A percentile compares a stretch with the other conserved stretches of the same genome.
Conservation (phyloP, 2,797 vertebrate genomes). For the Pteronotus mesoamericanus region DNA sequence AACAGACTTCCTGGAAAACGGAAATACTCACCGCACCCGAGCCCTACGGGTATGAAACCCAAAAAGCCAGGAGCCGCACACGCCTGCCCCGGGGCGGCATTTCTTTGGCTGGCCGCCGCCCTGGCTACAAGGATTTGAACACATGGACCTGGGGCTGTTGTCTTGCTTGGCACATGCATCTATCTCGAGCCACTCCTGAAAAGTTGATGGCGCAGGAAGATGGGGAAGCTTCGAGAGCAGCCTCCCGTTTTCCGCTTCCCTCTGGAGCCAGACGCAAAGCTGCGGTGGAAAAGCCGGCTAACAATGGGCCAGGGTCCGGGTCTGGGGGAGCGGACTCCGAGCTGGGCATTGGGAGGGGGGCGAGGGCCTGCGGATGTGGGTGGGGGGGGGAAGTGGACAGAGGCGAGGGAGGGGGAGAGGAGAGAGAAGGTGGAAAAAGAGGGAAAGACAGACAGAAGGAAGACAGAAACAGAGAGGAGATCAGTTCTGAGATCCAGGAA, state of each 20-base stretch:
- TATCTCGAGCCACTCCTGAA: slow-evolving; percentile 77
- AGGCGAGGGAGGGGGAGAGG: background rate
- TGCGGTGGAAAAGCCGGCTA: slow-evolving; percentile 78
- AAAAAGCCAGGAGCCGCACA: slow-evolving; percentile 74
- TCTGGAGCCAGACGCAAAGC: slow-evolving; percentile 77
- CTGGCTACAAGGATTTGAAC: slow-evolving; percentile 67
- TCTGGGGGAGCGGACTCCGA: slow-evolving; percentile 70
- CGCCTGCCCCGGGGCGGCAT: slow-evolving; percentile 67
- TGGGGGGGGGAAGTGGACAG: slow-evolving; percentile 1
- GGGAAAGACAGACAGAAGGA: background rate
- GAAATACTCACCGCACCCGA: slow-evolving; percentile 82
- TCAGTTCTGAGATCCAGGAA: slow-evolving; percentile 46
- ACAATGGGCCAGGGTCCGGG: slow-evolving; percentile 78
- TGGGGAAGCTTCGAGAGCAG: slow-evolving; percentile 77
- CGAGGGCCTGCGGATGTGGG: background rate
- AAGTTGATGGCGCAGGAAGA: slow-evolving; percentile 81
- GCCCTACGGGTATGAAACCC: slow-evolving; percentile 80
- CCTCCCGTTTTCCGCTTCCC: slow-evolving; percentile 78
- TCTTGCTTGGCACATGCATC: slow-evolving; percentile 70
- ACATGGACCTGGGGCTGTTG: slow-evolving; percentile 61
- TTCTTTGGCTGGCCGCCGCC: slow-evolving; percentile 63
- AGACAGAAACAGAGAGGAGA: background rate
- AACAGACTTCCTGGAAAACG: slow-evolving; percentile 79
- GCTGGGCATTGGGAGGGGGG: slow-evolving; percentile 73
- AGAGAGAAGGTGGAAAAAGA: background rate